Evolutionary conservation across 2,113 vertebrate species (phyloP), one percentile per base, ranked within the genome.

Genomic region (Semnopithecus entellus): DNA sequence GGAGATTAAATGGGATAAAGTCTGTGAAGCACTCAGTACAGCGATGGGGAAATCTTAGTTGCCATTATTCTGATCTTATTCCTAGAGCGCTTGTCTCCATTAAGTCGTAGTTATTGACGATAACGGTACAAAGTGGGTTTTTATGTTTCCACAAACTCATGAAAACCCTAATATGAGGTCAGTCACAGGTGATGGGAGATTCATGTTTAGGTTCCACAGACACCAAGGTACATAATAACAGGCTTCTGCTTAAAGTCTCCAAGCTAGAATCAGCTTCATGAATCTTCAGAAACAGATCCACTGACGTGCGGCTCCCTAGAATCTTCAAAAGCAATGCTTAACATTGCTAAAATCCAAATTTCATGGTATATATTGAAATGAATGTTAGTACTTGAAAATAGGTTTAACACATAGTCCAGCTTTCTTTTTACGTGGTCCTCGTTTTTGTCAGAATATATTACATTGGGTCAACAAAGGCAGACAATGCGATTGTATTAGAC

Each of bases 391-490:
- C 13, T 73, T 82, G 50, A 92, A 94, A 52, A 86, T 2, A 94
- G 30, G 59, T 83, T 94, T 94, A 82, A 55, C 2, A 6, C 22
- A 9, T 8, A 72, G 5, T 87, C 14, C 61, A 92, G 72, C 2
- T 84, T 66, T 92, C 5, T 81, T 89, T 81, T 57, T 55, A 55
- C 11, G 18, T 91, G 43, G 11, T 32, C 8, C 30, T 8, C 11
- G 38, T 93, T 90, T 91, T 92, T 87, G 27, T 90, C 45, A 87
- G 75, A 38, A 82, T 91, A 66, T 82, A 66, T 43, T 86, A 12
- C 61, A 25, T n/a, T 38, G 45, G 38, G 70, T 12, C 35, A 70
- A 68, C 10, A 59, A 4, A 72, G 3, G 9, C 25, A 43, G 83
- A 66, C 38, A 80, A 45, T 48, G 66, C 70, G 9, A 73, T 55